phyloP scores from a whole-genome alignment of 2,113 vertebrate genomes.

The Odobenus rosmarus region DNA sequence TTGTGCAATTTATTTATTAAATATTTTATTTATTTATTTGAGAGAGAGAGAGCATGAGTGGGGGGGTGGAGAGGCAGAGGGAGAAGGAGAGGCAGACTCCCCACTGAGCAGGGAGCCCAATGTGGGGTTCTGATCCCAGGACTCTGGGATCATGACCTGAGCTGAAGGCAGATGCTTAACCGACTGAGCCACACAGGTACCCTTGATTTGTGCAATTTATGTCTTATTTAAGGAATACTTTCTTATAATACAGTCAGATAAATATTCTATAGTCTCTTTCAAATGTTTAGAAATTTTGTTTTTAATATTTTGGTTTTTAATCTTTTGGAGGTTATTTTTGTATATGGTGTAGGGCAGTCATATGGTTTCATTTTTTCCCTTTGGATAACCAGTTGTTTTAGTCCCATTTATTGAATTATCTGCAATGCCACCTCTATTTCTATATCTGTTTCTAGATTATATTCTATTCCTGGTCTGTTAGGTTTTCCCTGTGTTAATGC shows the following conservation, averaged over 20 bases:
- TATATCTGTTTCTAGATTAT: not conserved
- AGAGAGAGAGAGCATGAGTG: no score
- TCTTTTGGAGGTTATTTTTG: conserved; percentile 15
- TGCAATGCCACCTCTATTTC: not conserved
- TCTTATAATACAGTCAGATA: not conserved
- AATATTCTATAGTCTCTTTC: not conserved
- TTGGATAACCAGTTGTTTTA: not conserved
- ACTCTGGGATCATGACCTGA: no score
- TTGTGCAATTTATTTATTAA: not conserved
- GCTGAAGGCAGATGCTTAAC: no score
- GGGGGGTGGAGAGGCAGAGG: no score
- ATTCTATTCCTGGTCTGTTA: not conserved
- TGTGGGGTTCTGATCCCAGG: no score
- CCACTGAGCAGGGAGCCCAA: no score
- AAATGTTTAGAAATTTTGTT: not conserved
- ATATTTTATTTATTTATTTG: not conserved
- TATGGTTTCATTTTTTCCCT: not conserved
- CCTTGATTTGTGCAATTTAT: not conserved
- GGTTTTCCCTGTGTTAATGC: not conserved
- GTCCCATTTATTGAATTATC: not conserved
- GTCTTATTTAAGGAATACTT: not conserved
- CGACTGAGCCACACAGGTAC: no score
- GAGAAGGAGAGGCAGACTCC: no score
- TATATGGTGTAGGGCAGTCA: not conserved
- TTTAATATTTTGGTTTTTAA: not conserved